Evolutionary conservation across 2,888 invertebrate genomes (phyloP).

Genomic region (Cerastoderma edule): DNA sequence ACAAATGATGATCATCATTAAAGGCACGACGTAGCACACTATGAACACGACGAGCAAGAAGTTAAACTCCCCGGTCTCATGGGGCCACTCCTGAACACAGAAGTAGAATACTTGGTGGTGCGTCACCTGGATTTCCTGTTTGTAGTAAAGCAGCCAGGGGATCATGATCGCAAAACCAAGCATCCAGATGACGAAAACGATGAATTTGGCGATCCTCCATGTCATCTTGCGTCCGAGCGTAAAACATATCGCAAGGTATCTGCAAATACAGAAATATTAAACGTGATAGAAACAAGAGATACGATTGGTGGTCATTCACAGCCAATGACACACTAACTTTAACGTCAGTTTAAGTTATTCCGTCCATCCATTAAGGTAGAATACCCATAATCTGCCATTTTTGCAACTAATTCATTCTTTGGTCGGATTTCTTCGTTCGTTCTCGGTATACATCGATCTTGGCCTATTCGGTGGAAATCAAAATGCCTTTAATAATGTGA

Average conservation of each 20-base stretch:
- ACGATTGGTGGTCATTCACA: too few relatives aligned
- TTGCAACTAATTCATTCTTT: too few relatives aligned
- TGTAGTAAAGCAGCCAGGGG: slow-evolving; percentile 96
- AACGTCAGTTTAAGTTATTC: too few relatives aligned
- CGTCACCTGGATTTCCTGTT: slow-evolving; percentile 79
- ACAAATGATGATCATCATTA: slow-evolving; percentile 94
- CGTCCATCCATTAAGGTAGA: too few relatives aligned
- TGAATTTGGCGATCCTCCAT: slow-evolving; percentile 92
- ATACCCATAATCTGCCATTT: too few relatives aligned
- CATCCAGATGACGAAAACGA: slow-evolving; percentile 95
- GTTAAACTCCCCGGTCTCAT: slow-evolving; percentile 90
- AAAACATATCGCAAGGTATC: slow-evolving; percentile 98
- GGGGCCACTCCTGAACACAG: slow-evolving; percentile 89
- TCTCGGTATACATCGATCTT: too few relatives aligned
- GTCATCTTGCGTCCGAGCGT: slow-evolving; percentile 96
- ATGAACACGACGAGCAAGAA: slow-evolving; percentile 94
- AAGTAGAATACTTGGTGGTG: slow-evolving; percentile 53
- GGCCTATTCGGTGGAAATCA: too few relatives aligned
- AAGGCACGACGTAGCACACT: slow-evolving; percentile 94
- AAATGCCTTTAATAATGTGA: too few relatives aligned
- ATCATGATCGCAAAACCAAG: slow-evolving; percentile 92
- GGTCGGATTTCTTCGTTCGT: too few relatives aligned
- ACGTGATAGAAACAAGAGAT: too few relatives aligned
- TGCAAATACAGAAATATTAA: slow-evolving; percentile 85
- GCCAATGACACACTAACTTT: too few relatives aligned